Evolutionary conservation across 2,888 invertebrate species (phyloP), one percentile per base, ranked within the genome.

Genomic region (Synanthedon myopaeformis): DNA sequence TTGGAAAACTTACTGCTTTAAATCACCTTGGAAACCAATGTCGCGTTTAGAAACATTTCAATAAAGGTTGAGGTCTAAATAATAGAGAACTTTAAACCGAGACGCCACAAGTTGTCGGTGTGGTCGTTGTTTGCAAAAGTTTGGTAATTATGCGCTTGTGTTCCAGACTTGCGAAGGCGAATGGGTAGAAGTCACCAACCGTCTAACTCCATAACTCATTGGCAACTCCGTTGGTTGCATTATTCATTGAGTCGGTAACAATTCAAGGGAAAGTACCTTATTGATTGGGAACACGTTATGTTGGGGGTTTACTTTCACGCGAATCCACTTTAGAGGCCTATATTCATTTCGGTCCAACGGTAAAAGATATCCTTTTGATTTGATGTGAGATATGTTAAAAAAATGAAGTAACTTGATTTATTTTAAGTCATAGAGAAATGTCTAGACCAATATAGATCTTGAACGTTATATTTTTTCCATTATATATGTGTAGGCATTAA

Each of bases 61-160:
- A 45, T 45, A 45, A 35, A 45, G 45, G 3, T 6, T n/a, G 12
- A 45, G 45, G 12, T 14, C 45, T 45, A 12, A 45, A 45, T 13
- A 14, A 14, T 13, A n/a, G 6, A 13, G 6, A 45, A 14, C 13
- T 45, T 12, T 14, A 45, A 14, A 45, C 45, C 13, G 14, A 10
- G 14, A 45, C 45, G 49, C 52, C 52, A 41, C 52, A 49, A 42
- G 53, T 53, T 42, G 45, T 41, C 53, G 53, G 54, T 42, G 45
- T 42, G 53, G 57, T 53, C 51, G 51, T 41, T 53, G 61, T 55
- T 52, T 53, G 45, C 49, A 52, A 59, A 70, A 70, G 63, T 69
- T 70, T 64, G 45, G 57, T 61, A 65, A 70, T 70, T 64, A 70
- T 54, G 57, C 55, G 54, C 55, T 55, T 51, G 54, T 54, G 58